Base-by-base conservation (phyloP, 2,888 invertebrate genomes). In the Seira ritae region DNA sequence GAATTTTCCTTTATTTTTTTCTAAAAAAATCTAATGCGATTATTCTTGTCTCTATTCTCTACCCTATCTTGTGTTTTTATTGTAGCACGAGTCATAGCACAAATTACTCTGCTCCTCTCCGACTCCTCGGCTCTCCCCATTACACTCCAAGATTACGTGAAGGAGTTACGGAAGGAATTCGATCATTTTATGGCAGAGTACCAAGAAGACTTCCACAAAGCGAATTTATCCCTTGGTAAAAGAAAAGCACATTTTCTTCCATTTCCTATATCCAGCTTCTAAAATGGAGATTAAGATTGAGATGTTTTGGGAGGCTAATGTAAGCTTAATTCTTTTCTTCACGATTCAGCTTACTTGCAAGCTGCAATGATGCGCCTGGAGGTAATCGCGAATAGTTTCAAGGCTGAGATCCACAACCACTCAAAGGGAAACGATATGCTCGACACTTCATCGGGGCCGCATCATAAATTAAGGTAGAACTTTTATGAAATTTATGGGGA, bases 341-440 rank as follows among this genome's bases (percentile, higher is more conserved):
- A 71, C 60, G 0, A 42, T 74, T 74, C 73, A 89, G 89, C 89
- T 22, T 89, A 88, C 79, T 75, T 89, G 0, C 89, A 89, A 86
- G 88, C 89, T 17, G 88, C 88, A 74, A 87, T 89, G 74, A 89
- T 89, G 89, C 80, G 89, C 70, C 80, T 89, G 20, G 87, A 89
- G 84, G 89, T 89, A 67, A 89, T 89, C 71, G 87, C 86, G 24
- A 87, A 89, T 70, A 89, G 87, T 68, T 89, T 89, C 81, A 75
- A 86, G 62, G 83, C 88, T 12, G 88, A 88, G 74, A 85, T 87
- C 22, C 88, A 87, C 80, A 89, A 89, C 72, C 88, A 68, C 17
- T 31, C 42, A 68, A 22, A 66, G 46, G 78, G 81, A 15, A 85
- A 79, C 62, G 86, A 86, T n/a, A 75, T 85, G 42, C 19, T 81